These are phyloP conservation scores for Trypoxylon attenuatum DNA, from an alignment of 2,888 invertebrate genomes.

Conservation along the genomic window DNA sequence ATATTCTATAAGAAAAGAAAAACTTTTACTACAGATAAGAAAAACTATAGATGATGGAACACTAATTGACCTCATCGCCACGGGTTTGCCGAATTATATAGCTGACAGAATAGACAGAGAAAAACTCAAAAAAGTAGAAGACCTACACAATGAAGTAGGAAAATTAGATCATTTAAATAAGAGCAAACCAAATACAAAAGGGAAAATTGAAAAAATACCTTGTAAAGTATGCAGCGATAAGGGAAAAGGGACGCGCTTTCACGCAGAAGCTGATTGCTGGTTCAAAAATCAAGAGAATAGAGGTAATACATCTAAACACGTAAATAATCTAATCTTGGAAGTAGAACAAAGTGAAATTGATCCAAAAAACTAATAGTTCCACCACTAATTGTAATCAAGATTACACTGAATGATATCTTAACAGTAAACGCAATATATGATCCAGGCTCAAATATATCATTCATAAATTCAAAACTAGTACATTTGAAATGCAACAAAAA, in stretches of 20 bases:
- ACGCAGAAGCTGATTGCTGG: constrained; percentile 46
- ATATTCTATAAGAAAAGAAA: constrained; percentile 42
- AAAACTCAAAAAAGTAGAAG: constrained; percentile 52
- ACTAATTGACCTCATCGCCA: constrained; percentile 59
- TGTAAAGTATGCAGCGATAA: constrained; percentile 32
- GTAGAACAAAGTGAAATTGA: constrained; percentile 24
- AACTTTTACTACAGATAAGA: constrained; percentile 47
- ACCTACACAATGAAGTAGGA: constrained; percentile 60
- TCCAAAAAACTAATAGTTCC: constrained; percentile 47
- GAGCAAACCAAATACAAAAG: constrained; percentile 1
- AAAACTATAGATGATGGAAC: constrained; percentile 49
- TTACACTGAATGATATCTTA: constrained; percentile 32
- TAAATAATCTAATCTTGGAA: constrained; percentile 43
- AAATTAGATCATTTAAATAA: constrained; percentile 56
- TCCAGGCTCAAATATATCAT: constrained; percentile 45
- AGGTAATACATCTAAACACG: constrained; percentile 18
- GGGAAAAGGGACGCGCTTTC: constrained; percentile 32
- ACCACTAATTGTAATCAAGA: constrained; percentile 48
- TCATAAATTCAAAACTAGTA: constrained; percentile 44
- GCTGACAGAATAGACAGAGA: constrained; percentile 60
- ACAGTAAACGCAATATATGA: constrained; percentile 40
- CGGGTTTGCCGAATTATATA: constrained; percentile 58
- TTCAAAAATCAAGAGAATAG: constrained; percentile 35
- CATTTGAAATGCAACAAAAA: constrained; percentile 20
- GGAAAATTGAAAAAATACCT: constrained; percentile 16